These are phyloP conservation scores for Diphyllodes magnificus DNA, from an alignment of 2,113 vertebrate species.

Conservation along the genomic window DNA sequence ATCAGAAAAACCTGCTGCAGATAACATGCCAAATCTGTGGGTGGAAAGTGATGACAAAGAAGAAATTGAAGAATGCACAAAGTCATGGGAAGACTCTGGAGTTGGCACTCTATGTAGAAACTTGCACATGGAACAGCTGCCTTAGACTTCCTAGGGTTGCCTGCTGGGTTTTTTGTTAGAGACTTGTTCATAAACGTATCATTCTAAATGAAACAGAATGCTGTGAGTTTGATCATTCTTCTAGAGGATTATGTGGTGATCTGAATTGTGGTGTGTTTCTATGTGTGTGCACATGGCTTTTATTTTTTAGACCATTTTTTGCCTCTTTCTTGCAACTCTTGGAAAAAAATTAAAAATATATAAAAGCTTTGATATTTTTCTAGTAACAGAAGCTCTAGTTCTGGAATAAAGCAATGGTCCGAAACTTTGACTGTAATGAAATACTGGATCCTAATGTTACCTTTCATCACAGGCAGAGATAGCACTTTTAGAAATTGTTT, in stretches of 20 bases:
- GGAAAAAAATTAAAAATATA: slow-evolving; percentile 39
- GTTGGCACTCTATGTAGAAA: slow-evolving; percentile 22
- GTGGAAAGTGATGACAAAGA: slow-evolving; percentile 19
- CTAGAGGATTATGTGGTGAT: slow-evolving; percentile 40
- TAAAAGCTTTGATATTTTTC: slow-evolving; percentile 70
- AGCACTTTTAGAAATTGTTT: slow-evolving; percentile 73
- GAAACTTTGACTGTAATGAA: slow-evolving; percentile 37
- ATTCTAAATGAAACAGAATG: slow-evolving; percentile 51
- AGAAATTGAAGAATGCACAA: background rate
- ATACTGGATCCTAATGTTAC: slow-evolving; percentile 48
- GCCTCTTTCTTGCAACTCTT: slow-evolving; percentile 37
- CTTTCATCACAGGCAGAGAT: slow-evolving; percentile 55
- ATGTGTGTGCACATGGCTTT: slow-evolving; percentile 26
- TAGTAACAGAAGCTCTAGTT: slow-evolving; percentile 63
- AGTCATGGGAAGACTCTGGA: slow-evolving; percentile 37
- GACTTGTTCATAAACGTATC: slow-evolving; percentile 1
- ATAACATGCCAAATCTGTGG: slow-evolving; percentile 46
- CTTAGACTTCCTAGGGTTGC: slow-evolving; percentile 43
- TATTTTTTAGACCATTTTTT: slow-evolving; percentile 44
- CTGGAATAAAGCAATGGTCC: slow-evolving; percentile 65
- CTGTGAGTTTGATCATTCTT: slow-evolving; percentile 55
- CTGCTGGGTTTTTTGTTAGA: background rate
- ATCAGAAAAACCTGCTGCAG: slow-evolving; percentile 40
- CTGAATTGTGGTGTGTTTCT: slow-evolving; percentile 41
- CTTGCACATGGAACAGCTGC: slow-evolving; percentile 58